Conservation (phyloP, 1,140 invertebrate species). For the Triops longicaudatus region DNA sequence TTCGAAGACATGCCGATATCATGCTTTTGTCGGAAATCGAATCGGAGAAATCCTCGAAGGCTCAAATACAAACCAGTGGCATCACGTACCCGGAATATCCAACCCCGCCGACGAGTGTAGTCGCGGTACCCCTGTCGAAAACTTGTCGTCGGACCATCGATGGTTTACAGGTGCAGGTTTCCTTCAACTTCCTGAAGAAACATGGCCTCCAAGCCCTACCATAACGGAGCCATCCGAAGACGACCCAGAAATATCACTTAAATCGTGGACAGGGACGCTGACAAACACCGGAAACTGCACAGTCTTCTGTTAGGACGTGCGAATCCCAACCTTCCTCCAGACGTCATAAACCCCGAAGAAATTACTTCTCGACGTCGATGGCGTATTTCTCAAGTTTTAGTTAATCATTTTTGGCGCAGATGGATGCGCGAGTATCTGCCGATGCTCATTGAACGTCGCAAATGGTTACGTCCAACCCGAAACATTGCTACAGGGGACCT, state of each 20-base stretch:
- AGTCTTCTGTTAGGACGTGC: constrained; percentile 17
- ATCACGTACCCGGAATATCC: constrained; percentile 29
- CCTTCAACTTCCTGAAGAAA: not conserved
- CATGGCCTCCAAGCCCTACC: constrained; percentile 26
- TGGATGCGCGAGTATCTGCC: constrained; percentile 27
- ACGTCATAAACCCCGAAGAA: not conserved
- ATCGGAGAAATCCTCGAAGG: constrained; percentile 27
- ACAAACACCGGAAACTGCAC: too few species aligned
- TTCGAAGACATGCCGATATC: constrained; percentile 12
- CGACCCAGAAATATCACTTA: constrained; percentile 16
- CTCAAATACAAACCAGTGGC: constrained; percentile 28
- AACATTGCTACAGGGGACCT: constrained; percentile 18
- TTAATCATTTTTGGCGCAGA: constrained; percentile 25
- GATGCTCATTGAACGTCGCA: constrained; percentile 5
- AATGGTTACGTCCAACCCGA: constrained; percentile 18
- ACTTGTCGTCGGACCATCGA: constrained; percentile 11
- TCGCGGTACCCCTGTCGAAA: not conserved
- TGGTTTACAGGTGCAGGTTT: constrained; percentile 31
- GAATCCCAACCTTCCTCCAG: not conserved
- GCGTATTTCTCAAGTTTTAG: not conserved
- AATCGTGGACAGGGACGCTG: too few species aligned
- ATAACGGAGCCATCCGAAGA: not conserved
- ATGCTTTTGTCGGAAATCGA: constrained; percentile 23
- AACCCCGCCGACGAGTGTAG: constrained; percentile 33
- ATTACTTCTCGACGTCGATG: not conserved